These are phyloP conservation scores for Nipponia nippon DNA, from an alignment of 2,113 vertebrate species.

Conservation along the genomic window DNA sequence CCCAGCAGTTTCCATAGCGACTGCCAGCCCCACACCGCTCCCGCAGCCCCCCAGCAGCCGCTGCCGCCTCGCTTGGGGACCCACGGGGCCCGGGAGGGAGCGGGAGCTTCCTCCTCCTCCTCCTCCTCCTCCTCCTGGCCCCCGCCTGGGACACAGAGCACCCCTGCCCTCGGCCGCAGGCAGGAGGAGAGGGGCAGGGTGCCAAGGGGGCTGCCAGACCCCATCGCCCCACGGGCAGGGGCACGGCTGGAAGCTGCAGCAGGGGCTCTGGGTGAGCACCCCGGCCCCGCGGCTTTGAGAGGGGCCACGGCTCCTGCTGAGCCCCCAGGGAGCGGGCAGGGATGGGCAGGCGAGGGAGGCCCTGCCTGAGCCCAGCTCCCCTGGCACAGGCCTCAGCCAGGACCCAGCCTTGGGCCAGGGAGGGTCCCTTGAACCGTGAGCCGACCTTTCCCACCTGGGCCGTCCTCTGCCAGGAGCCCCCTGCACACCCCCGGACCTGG, in stretches of 20 bases:
- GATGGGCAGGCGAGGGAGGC: neutral
- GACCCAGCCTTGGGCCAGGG: neutral
- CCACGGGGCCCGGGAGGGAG: neutral
- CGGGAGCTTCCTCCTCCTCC: neutral
- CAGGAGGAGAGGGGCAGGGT: neutral
- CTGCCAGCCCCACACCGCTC: neutral
- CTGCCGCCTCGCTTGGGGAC: neutral
- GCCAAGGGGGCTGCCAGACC: neutral
- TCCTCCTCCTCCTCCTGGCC: no score
- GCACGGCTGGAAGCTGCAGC: neutral
- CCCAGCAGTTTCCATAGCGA: constrained; percentile 47
- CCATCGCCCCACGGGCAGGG: neutral
- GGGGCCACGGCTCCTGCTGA: no score
- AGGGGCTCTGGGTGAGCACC: neutral
- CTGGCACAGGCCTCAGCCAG: neutral
- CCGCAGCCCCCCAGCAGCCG: neutral
- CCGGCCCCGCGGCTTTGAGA: neutral
- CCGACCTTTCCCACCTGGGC: no score
- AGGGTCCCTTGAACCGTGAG: no score
- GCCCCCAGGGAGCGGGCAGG: neutral
- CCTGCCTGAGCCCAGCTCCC: neutral
- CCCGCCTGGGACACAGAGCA: neutral
- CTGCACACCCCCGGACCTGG: neutral
- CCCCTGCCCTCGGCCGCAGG: no score
- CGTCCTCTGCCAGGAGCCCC: neutral